Evolutionary conservation across 1,140 invertebrate genomes (phyloP), one percentile per base, ranked within the genome.

Genomic region (Macrobrachium nipponense): DNA sequence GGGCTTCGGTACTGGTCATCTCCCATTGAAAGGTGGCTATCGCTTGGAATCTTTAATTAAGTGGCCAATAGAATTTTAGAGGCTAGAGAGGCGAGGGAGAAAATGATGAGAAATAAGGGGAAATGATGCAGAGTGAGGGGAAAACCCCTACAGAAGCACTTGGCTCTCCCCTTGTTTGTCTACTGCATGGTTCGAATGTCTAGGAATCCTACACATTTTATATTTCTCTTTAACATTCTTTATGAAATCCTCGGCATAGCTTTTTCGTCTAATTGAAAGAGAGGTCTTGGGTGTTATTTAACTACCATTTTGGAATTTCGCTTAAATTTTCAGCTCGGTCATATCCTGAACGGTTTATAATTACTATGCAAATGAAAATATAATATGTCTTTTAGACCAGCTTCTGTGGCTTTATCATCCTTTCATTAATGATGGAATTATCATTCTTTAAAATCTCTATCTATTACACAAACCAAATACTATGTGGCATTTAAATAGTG

Each of bases 61-160:
- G 80, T 82, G 68, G 68, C 58, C 80, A 82, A 82, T 82, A 82
- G 80, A 82, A 82, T 82, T 82, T 82, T 82, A 82, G 80, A 82
- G 73, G 68, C 44, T 66, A 60, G 70, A 23, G 27, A 58, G 58
- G 23, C 58, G 58, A 36, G n/a, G 51, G 51, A 59, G 51, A 23
- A 58, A 18, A 51, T n/a, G 43, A 20, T 17, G 80, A 15, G 20
- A 51, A 44, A 23, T n/a, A 23, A 70, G 68, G 68, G 68, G 68
- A 70, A 70, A 70, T 70, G 68, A 18, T 14, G 7, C n/a, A 58
- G 64, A 44, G 68, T 11, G 12, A 68, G 72, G 43, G 80, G 80
- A 17, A 60, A 61, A 11, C 7, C 51, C 51, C 51, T 51, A 51
- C 51, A 51, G 51, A 51, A 51, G 51, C 51, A 51, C 51, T 51